These are phyloP conservation scores for Capra hircus DNA, from an alignment of 2,113 vertebrate species.

Conservation along the genomic window DNA sequence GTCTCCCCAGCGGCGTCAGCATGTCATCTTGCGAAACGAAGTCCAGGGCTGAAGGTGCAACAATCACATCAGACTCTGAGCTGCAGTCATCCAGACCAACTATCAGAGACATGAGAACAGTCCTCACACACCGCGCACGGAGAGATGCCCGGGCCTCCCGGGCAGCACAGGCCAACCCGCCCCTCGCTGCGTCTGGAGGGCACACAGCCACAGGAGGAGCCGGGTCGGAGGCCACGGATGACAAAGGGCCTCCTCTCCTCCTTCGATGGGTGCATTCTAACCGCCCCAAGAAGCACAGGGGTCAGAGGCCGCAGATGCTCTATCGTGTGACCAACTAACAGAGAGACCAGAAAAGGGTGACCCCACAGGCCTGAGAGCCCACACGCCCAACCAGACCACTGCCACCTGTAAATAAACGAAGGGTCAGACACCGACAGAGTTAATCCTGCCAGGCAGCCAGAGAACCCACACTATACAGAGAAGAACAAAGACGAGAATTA, in stretches of 20 bases:
- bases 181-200: background rate
- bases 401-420: background rate
- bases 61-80: conserved; percentile 94
- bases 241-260: background rate
- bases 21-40: conserved; percentile 96
- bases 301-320: background rate
- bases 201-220: background rate
- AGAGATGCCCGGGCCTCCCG: conserved; percentile 28
- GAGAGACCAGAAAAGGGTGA: background rate
- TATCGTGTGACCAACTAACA: background rate
- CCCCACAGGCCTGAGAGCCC: background rate
- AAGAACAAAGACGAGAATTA: background rate
- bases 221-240: background rate
- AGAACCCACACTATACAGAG: background rate
- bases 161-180: background rate
- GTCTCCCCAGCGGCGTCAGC: conserved; percentile 91
- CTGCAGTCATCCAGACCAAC: conserved; percentile 95
- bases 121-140: conserved; percentile 68
- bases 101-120: conserved; percentile 90
- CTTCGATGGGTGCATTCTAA: background rate
- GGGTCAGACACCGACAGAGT: background rate
- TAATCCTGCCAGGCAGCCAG: background rate
- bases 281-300: background rate
- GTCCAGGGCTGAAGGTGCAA: conserved; percentile 94
- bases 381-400: background rate